These are phyloP conservation scores for Coregonus suidteri DNA, from an alignment of 2,797 vertebrate genomes.

Conservation along the genomic window DNA sequence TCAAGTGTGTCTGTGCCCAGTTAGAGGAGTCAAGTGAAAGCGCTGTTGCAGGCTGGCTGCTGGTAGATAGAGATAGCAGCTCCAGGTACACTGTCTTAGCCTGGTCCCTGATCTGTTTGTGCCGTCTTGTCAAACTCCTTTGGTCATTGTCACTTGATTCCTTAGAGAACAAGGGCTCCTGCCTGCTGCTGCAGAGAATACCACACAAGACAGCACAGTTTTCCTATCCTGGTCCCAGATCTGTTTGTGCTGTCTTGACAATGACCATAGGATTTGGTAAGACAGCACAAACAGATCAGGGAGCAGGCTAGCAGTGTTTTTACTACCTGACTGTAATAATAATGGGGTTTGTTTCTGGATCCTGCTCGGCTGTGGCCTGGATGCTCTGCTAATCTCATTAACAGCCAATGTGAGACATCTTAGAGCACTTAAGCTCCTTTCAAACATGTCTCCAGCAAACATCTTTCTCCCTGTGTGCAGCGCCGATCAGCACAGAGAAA, in stretches of 20 bases:
- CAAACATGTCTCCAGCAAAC: constrained; percentile 69
- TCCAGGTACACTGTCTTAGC: no score
- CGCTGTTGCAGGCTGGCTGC: constrained; percentile 14
- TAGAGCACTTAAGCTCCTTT: constrained; percentile 72
- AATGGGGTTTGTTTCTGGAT: constrained; percentile 64
- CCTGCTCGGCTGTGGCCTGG: constrained; percentile 63
- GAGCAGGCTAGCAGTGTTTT: constrained; percentile 2
- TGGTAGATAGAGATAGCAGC: no score
- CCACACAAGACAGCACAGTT: no score
- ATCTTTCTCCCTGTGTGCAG: constrained; percentile 39
- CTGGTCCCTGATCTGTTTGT: no score
- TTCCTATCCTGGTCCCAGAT: no score
- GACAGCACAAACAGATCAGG: neutral
- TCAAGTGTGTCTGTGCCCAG: neutral
- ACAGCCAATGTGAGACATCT: constrained; percentile 72
- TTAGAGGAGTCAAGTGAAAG: constrained; percentile 33
- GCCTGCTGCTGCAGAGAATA: neutral
- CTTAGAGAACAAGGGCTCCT: neutral
- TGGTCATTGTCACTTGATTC: no score
- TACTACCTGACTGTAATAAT: constrained; percentile 14
- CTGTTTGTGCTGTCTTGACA: no score
- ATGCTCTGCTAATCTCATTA: constrained; percentile 73
- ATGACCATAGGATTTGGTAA: neutral
- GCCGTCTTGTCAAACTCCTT: no score
- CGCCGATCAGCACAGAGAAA: constrained; percentile 10